A percentile compares a stretch with the other conserved stretches of the same genome.
Conservation (phyloP, 1,140 invertebrate species). For the Leptopilina boulardi region DNA sequence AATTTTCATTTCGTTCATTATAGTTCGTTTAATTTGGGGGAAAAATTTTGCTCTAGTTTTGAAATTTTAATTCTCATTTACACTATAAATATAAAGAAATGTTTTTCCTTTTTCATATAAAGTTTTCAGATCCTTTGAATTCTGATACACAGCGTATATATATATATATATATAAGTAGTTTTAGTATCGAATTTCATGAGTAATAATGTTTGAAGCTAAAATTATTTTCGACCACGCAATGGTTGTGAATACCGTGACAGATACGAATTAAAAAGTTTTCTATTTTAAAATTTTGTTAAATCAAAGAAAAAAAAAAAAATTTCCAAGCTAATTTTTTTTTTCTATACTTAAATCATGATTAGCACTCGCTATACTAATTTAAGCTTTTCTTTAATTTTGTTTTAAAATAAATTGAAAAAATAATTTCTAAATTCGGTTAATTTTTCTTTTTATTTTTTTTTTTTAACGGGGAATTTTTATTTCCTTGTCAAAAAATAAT, state of each 20-base stretch:
- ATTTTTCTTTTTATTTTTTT: too few relatives aligned
- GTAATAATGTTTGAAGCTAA: constrained; percentile 18
- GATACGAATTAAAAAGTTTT: constrained; percentile 22
- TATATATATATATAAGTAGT: neutral
- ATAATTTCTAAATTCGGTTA: too few relatives aligned
- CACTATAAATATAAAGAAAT: neutral
- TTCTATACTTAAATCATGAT: neutral
- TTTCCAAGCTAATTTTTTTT: neutral
- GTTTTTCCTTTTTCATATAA: neutral
- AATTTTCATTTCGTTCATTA: too few relatives aligned
- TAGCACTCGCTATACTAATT: neutral
- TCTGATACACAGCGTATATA: neutral
- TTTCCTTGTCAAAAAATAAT: too few relatives aligned
- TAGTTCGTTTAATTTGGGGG: too few relatives aligned
- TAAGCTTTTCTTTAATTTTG: too few relatives aligned
- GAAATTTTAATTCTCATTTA: neutral
- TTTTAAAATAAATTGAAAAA: too few relatives aligned
- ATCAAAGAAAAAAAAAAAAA: neutral
- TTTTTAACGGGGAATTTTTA: too few relatives aligned
- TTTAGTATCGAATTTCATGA: constrained; percentile 20
- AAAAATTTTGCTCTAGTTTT: neutral
- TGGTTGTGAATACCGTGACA: constrained; percentile 25
- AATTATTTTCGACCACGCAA: constrained; percentile 17
- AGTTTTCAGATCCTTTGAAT: neutral
- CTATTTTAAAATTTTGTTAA: constrained; percentile 19